Conservation (phyloP, 2,113 vertebrate species). For the Labeo catla region DNA sequence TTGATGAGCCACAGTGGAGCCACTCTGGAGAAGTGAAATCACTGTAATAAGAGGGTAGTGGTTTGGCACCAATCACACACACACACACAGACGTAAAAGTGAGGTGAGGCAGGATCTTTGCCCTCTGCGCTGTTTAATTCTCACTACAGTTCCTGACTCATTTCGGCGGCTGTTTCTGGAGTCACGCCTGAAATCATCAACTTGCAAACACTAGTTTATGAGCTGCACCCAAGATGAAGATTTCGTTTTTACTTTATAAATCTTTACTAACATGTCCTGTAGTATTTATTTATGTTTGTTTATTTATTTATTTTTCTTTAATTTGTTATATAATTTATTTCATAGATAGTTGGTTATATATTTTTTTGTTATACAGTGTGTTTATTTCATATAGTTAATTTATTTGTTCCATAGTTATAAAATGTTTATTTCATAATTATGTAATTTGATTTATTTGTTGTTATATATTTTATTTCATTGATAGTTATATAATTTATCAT, state of each 20-base stretch:
- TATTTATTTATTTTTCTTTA: not conserved
- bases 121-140: constrained; percentile 28
- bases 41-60: constrained; percentile 66
- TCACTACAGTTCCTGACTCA: not conserved
- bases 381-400: no score
- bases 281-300: no score
- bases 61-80: constrained; percentile 53
- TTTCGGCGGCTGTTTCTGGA: not conserved
- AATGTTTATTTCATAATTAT: no score
- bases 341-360: no score
- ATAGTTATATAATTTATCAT: no score
- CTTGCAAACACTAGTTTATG: not conserved
- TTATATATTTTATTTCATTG: no score
- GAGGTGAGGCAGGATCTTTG: constrained; percentile 29
- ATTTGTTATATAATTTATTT: no score
- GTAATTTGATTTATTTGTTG: no score
- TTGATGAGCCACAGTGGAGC: constrained; percentile 55
- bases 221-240: not conserved
- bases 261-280: not conserved
- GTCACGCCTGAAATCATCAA: not conserved
- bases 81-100: constrained; percentile 22
- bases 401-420: no score
- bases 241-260: not conserved
- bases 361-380: no score
- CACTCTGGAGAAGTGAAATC: constrained; percentile 54